A percentile compares a stretch with the other conserved stretches of the same genome.
Conservation (phyloP, 1,140 invertebrate species). For the Drosophila baimaii region DNA sequence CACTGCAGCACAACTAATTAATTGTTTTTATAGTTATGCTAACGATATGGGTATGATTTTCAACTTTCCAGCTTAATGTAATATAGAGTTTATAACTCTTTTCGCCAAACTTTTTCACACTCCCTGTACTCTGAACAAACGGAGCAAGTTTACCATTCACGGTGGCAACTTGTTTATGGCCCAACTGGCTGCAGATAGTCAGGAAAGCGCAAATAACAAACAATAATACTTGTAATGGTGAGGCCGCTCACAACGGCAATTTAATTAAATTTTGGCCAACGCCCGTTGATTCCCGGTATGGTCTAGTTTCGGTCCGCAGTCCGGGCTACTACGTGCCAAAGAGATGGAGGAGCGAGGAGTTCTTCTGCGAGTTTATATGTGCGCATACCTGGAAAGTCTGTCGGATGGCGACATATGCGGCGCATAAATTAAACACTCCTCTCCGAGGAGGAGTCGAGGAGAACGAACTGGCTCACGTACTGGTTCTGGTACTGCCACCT, state of each 20-base stretch:
- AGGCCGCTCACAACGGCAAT: slow-evolving; percentile 59
- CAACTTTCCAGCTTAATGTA: slow-evolving; percentile 7
- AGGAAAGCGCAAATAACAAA: slow-evolving; percentile 47
- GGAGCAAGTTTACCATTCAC: slow-evolving; percentile 1
- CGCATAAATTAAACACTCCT: slow-evolving; percentile 79
- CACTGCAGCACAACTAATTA: neutral
- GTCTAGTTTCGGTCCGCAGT: slow-evolving; percentile 18
- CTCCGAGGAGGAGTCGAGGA: slow-evolving; percentile 14
- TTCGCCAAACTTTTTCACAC: slow-evolving; percentile 13
- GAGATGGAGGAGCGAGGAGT: slow-evolving; percentile 12
- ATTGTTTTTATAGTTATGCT: neutral
- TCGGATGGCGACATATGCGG: slow-evolving; percentile 71
- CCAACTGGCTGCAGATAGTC: slow-evolving; percentile 14
- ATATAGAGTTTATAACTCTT: slow-evolving; percentile 11
- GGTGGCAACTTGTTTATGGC: slow-evolving; percentile 65
- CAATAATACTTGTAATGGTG: slow-evolving; percentile 60
- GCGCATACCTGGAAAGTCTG: slow-evolving; percentile 44
- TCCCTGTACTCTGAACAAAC: slow-evolving; percentile 9
- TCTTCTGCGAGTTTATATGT: slow-evolving; percentile 13
- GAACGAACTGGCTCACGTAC: slow-evolving; percentile 53
- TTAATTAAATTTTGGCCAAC: slow-evolving; percentile 75
- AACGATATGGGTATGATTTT: slow-evolving; percentile 1
- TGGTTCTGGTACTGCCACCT: slow-evolving; percentile 26
- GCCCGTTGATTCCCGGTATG: slow-evolving; percentile 19
- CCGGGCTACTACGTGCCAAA: slow-evolving; percentile 55